Evolutionary conservation across 2,113 vertebrate species (phyloP).

Genomic region (Pitta sordida): DNA sequence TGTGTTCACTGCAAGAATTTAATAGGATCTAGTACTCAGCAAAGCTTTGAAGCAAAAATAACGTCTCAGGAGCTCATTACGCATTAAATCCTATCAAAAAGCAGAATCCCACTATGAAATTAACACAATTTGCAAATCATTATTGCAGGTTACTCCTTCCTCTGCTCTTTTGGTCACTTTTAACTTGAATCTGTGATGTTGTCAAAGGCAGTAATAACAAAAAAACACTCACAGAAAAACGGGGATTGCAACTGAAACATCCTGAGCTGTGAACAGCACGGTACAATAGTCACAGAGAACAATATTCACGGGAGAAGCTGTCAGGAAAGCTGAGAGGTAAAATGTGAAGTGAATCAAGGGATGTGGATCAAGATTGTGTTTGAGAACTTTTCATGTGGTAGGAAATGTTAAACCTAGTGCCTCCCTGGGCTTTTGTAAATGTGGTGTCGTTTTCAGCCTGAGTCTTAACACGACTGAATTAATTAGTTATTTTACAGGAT

Average conservation of each 20-base stretch:
- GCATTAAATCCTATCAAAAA: slow-evolving; percentile 70
- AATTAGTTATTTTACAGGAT: slow-evolving; percentile 57
- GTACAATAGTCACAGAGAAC: not conserved
- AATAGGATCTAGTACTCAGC: slow-evolving; percentile 67
- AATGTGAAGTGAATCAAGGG: slow-evolving; percentile 21
- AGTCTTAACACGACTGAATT: not conserved
- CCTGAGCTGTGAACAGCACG: not conserved
- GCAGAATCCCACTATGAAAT: slow-evolving; percentile 64
- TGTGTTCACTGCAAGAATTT: slow-evolving; percentile 58
- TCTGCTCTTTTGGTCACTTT: not conserved
- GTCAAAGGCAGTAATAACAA: not conserved
- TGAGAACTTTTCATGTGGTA: not conserved
- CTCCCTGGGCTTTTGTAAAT: not conserved
- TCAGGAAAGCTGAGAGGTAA: not conserved
- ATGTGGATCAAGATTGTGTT: not conserved
- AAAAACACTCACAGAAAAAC: not conserved
- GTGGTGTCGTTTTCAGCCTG: not conserved
- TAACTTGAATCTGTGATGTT: not conserved
- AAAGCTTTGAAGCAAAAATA: slow-evolving; percentile 72
- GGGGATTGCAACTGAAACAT: not conserved
- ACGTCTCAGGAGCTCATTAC: slow-evolving; percentile 69
- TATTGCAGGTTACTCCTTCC: slow-evolving; percentile 26
- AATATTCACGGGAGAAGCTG: slow-evolving; percentile 6
- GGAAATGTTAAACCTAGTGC: not conserved
- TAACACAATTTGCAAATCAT: slow-evolving; percentile 66